A percentile compares a stretch with the other conserved stretches of the same genome.
Conservation (phyloP, 2,797 vertebrate genomes). For the Cheirogaleus major region DNA sequence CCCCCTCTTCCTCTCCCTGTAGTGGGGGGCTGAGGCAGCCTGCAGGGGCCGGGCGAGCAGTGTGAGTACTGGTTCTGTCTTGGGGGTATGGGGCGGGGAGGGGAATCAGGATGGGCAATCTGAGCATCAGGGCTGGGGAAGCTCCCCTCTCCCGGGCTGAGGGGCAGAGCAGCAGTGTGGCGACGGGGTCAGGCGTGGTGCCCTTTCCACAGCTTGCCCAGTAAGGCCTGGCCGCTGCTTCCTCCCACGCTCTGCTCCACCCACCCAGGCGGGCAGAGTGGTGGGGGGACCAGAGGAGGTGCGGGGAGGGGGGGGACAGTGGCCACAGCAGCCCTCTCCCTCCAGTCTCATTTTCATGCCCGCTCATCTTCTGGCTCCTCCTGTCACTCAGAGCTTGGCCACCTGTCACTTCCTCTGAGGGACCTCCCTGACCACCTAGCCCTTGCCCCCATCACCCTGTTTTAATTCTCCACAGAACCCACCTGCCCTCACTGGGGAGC, state of each 20-base stretch:
- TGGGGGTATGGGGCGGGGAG: fast-evolving
- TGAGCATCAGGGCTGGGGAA: background rate
- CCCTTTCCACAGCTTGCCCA: background rate
- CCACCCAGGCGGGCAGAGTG: background rate
- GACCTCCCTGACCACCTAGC: background rate
- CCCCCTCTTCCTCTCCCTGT: background rate
- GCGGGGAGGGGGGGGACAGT: background rate
- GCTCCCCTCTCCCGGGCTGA: background rate
- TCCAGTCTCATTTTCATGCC: background rate
- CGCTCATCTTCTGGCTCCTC: background rate
- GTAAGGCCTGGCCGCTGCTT: background rate
- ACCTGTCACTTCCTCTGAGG: background rate
- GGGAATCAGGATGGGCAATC: too few species aligned
- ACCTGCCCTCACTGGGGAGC: background rate
- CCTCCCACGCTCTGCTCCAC: background rate
- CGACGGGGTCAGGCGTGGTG: fast-evolving
- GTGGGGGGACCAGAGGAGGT: background rate
- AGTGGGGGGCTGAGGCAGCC: fast-evolving
- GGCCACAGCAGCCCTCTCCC: background rate
- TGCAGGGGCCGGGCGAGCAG: background rate
- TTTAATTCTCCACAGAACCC: background rate
- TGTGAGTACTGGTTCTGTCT: background rate
- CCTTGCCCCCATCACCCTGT: background rate
- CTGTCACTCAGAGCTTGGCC: background rate
- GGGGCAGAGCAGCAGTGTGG: background rate